Base-by-base conservation (phyloP, 2,113 vertebrate species). In the Potamarius usumacintae region DNA sequence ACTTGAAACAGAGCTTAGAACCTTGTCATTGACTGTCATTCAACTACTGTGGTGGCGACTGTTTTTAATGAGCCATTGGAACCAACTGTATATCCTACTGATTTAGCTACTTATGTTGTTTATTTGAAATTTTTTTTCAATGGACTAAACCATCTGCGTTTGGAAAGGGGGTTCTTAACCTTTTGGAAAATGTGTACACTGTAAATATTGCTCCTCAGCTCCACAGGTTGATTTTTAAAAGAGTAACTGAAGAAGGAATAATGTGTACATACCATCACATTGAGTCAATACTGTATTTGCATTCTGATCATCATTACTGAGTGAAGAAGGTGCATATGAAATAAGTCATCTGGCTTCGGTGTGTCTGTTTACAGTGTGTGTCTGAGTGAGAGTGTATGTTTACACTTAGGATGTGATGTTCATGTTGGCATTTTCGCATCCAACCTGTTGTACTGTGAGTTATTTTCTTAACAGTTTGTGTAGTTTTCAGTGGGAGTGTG, bases 131-230 rank as follows among this genome's bases (percentile, higher is more conserved):
- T 84, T 52, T 77, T 85, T 84, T 58, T 52, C 42, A 88, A 69
- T 25, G 57, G 84, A 85, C 78, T 42, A 86, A 80, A 4, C 72
- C 83, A 84, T 89, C 90, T 89, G 79, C 89, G 88, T 94, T 94
- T 93, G 86, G 55, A 87, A 92, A 94, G 92, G 87, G 86, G 94
- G 91, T 94, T 89, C 90, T 92, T 91, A 91, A 91, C 92, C 85
- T 89, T 94, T 94, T 93, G 89, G 94, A 93, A 94, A 92, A 93
- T 92, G 93, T 95, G 50, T 93, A 93, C 91, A 86, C 92, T 94
- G 91, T 88, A 94, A 94, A 94, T 93, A 94, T 65, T 88, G 87
- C 87, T 85, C 72, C 82, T 77, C 48, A 86, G 62, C 90, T 89
- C 76, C 20, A 83, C 30, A 82, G 85, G 88, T 92, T 92, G 20